Evolutionary conservation across 2,797 vertebrate genomes (phyloP).

Genomic region (Yasuhikotakia modesta): DNA sequence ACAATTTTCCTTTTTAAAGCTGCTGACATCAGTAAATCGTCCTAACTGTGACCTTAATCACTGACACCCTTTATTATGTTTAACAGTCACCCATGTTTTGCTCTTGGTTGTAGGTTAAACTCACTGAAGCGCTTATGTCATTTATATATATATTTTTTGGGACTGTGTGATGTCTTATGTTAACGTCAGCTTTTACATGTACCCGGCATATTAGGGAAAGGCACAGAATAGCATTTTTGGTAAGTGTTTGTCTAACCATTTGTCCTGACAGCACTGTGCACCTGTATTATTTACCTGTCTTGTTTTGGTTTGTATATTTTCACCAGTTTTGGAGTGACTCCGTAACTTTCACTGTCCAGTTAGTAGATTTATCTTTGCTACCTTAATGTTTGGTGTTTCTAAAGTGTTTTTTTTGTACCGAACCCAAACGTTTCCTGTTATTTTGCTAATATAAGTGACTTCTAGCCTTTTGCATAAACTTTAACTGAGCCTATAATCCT

Average conservation of each 20-base stretch:
- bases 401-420: background rate
- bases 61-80: background rate
- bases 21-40: slow-evolving; percentile 1
- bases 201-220: background rate
- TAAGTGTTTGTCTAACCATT: background rate
- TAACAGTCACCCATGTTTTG: slow-evolving; percentile 19
- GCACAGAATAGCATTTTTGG: background rate
- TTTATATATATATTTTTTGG: background rate
- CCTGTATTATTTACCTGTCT: background rate
- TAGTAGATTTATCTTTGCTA: background rate
- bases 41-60: slow-evolving; percentile 9
- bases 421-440: background rate
- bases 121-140: background rate
- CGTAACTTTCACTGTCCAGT: background rate
- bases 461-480: slow-evolving; percentile 23
- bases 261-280: background rate
- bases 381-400: background rate
- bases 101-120: slow-evolving; percentile 7
- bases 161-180: slow-evolving; percentile 2
- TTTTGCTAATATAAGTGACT: slow-evolving; percentile 5
- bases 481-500: background rate
- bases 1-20: background rate
- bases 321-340: background rate
- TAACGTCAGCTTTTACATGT: slow-evolving; percentile 29
- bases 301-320: background rate